Percentiles rank a stretch among this genome's conserved stretches.
These are phyloP conservation scores for Parapristionchus giblindavisi DNA, from an alignment of 2,888 invertebrate species.

Conservation along the genomic window DNA sequence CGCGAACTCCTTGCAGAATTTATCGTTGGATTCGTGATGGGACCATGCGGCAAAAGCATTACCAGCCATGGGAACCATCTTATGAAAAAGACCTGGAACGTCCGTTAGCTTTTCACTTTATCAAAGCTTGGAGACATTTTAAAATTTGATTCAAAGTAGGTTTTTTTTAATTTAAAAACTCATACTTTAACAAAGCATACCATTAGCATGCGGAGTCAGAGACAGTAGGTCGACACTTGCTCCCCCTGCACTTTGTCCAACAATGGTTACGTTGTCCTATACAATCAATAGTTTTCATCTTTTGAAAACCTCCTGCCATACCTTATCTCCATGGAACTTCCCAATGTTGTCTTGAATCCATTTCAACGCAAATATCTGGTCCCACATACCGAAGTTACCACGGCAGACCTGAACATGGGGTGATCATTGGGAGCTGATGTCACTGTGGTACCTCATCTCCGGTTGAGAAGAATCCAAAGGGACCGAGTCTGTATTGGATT, in stretches of 20 bases:
- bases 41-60: constrained; percentile 13
- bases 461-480: constrained; percentile 15
- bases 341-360: constrained; percentile 24
- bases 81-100: not conserved
- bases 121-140: not conserved
- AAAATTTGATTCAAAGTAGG: no score
- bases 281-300: not conserved
- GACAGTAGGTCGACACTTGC: constrained; percentile 2
- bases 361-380: constrained; percentile 16
- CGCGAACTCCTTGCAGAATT: constrained; percentile 9
- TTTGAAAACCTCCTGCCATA: not conserved
- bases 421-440: not conserved
- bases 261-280: constrained; percentile 16
- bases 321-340: constrained; percentile 23
- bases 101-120: no score
- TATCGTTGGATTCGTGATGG: not conserved
- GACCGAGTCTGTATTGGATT: constrained; percentile 19
- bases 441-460: constrained; percentile 22
- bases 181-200: not conserved
- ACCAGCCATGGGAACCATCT: constrained; percentile 7
- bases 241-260: constrained; percentile 14
- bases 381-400: constrained; percentile 25
- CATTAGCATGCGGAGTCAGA: constrained; percentile 1
- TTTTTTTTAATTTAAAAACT: not conserved
- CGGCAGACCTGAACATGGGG: not conserved